These are phyloP conservation scores for Platycheirus albimanus DNA, from an alignment of 2,888 invertebrate genomes.

Conservation along the genomic window DNA sequence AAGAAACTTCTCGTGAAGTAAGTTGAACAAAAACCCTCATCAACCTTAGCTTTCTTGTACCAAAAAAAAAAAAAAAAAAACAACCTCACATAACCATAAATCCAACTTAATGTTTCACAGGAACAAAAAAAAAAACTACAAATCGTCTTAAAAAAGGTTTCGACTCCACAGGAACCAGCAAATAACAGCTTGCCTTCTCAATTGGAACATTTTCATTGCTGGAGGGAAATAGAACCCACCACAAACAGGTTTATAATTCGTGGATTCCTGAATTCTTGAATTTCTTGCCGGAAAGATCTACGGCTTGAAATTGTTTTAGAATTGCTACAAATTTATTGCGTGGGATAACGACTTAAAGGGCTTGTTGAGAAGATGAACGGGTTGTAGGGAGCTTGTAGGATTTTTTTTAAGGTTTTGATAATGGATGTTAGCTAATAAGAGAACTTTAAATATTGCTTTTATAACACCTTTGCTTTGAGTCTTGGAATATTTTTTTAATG, in stretches of 20 bases:
- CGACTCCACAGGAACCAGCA: constrained; percentile 23
- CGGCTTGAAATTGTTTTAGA: constrained; percentile 42
- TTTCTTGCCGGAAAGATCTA: constrained; percentile 19
- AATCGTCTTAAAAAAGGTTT: constrained; percentile 36
- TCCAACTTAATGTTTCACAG: constrained; percentile 62
- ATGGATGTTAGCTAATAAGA: not conserved
- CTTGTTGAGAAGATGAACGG: constrained; percentile 29
- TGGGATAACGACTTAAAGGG: constrained; percentile 57
- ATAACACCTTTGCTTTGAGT: too few relatives aligned
- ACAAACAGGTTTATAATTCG: constrained; percentile 40
- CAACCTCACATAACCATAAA: constrained; percentile 65
- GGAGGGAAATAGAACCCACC: constrained; percentile 21
- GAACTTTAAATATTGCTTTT: too few relatives aligned
- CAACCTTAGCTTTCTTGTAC: not conserved
- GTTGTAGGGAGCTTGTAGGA: not conserved
- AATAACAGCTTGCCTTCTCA: constrained; percentile 55
- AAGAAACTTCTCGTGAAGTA: not conserved
- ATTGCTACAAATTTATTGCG: constrained; percentile 65
- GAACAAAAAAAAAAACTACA: constrained; percentile 42
- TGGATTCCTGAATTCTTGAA: constrained; percentile 30
- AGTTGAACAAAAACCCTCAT: not conserved
- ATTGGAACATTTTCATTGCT: constrained; percentile 62
- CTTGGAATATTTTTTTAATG: too few relatives aligned
- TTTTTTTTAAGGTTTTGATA: not conserved
- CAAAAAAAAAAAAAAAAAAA: too few relatives aligned